Evolutionary conservation across 2,797 vertebrate genomes (phyloP).

Genomic region (Huso huso): DNA sequence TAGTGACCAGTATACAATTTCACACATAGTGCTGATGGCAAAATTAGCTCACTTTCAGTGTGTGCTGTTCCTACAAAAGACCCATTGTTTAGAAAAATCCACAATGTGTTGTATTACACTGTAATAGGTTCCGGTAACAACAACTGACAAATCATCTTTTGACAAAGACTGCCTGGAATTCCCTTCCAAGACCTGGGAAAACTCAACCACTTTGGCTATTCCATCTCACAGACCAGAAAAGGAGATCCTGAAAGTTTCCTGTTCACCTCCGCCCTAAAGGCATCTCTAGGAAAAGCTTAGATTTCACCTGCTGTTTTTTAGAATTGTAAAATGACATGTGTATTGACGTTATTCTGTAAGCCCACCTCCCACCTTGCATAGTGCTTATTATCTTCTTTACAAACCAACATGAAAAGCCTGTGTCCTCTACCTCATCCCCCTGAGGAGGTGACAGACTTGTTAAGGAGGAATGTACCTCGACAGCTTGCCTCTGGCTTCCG

Average conservation of each 20-base stretch:
- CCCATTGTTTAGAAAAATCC: slow-evolving; percentile 38
- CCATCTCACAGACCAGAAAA: background rate
- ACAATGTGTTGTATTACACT: slow-evolving; percentile 54
- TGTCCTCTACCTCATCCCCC: slow-evolving; percentile 1
- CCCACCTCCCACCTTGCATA: background rate
- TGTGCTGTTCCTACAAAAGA: slow-evolving; percentile 43
- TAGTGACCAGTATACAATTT: slow-evolving; percentile 50
- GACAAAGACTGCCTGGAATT: slow-evolving; percentile 17
- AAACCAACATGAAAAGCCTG: slow-evolving; percentile 1
- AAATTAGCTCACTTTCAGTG: slow-evolving; percentile 27
- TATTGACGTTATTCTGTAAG: background rate
- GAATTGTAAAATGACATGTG: slow-evolving; percentile 3
- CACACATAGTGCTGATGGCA: slow-evolving; percentile 41
- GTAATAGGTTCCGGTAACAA: slow-evolving; percentile 29
- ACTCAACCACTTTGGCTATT: slow-evolving; percentile 16
- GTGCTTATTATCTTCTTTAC: background rate
- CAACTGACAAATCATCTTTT: slow-evolving; percentile 37
- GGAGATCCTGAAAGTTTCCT: slow-evolving; percentile 1
- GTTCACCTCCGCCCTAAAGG: slow-evolving; percentile 8
- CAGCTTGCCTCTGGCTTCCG: background rate
- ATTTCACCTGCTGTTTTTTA: slow-evolving; percentile 8
- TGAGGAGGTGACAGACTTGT: slow-evolving; percentile 4
- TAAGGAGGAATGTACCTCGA: slow-evolving; percentile 3
- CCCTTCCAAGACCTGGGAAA: slow-evolving; percentile 4
- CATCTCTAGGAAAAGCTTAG: slow-evolving; percentile 1